These are phyloP conservation scores for Heliothis peltigera DNA, from an alignment of 2,888 invertebrate species.

Conservation along the genomic window DNA sequence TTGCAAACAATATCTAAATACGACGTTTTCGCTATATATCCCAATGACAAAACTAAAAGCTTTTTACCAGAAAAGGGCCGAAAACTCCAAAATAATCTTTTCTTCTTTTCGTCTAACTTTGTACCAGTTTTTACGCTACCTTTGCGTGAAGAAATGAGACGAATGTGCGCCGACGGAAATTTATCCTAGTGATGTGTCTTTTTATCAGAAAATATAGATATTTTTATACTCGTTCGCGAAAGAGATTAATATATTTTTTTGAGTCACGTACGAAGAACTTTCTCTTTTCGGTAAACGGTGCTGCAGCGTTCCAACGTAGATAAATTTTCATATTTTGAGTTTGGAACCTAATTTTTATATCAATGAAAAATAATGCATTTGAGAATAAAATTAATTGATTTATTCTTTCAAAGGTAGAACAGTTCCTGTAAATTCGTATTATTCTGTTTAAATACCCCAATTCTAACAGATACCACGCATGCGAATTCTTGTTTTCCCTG, in stretches of 20 bases:
- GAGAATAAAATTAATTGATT: background rate
- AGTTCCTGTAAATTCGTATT: slow-evolving; percentile 30
- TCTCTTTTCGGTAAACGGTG: background rate
- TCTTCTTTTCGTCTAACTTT: slow-evolving; percentile 1
- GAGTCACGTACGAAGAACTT: background rate
- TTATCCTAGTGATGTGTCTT: slow-evolving; percentile 29
- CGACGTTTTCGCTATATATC: too few relatives aligned
- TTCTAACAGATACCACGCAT: slow-evolving; percentile 13
- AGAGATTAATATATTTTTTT: slow-evolving; percentile 25
- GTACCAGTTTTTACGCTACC: slow-evolving; percentile 6
- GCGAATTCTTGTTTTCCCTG: slow-evolving; percentile 16
- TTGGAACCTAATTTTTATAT: background rate
- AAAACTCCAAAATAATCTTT: background rate
- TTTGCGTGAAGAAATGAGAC: slow-evolving; percentile 39
- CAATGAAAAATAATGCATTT: background rate
- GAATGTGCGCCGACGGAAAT: slow-evolving; percentile 34
- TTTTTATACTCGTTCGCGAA: slow-evolving; percentile 27
- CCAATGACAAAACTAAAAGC: too few relatives aligned
- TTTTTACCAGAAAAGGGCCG: background rate
- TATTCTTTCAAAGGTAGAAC: background rate
- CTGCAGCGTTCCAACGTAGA: background rate
- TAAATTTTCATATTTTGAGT: background rate
- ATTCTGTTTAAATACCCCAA: slow-evolving; percentile 31
- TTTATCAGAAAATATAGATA: slow-evolving; percentile 38
- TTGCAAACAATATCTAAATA: too few relatives aligned